Base-by-base conservation (phyloP, 2,797 vertebrate genomes). In the Clarias laeviceps region DNA sequence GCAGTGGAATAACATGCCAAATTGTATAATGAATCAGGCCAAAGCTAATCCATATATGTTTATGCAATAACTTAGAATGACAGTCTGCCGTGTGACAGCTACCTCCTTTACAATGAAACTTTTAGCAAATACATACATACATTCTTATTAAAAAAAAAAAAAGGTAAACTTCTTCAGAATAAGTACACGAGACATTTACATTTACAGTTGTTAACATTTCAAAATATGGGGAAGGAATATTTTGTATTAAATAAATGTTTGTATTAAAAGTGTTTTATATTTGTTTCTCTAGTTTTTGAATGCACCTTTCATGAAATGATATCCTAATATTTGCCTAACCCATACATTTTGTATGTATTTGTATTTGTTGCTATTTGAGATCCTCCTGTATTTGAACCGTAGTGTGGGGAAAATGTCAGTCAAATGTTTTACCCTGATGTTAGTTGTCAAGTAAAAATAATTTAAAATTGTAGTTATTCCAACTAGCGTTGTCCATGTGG, bases 1-100 rank as follows among this genome's bases (percentile, higher is more conserved):
- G 76, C 93, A 93, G 45, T 95, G 95, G 93, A 96, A 94, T 88
- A 83, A 89, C 83, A 94, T 96, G 94, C 93, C 94, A 0, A 90
- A 88, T 87, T 95, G 94, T 20, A 92, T 88, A 80, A 94, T 94
- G 93, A 95, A 90, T 91, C 93, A 94, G 56, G 95, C 96, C 89
- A 97, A 96, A 94, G 90, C 94, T 86, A 94, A 91, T 80, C 94
- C 95, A 5, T 96, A 95, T 86, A 86, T 94, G 66, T 96, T 95
- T 88, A 94, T 96, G 94, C 94, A 93, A 56, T 96, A 87, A 88
- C 27, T 18, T 65, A 56, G 37, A 3, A 20, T 27, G 37, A 64
- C 40, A 22, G 37, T 50, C 62, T 80, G 8, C 15, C 8, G 59
- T 76, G 14, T 70, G n/a, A 82, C 12, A 29, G 34, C 85, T 69